Evolutionary conservation across 2,888 invertebrate genomes (phyloP), one percentile per base, ranked within the genome.

Genomic region (Aleiodes testaceus): DNA sequence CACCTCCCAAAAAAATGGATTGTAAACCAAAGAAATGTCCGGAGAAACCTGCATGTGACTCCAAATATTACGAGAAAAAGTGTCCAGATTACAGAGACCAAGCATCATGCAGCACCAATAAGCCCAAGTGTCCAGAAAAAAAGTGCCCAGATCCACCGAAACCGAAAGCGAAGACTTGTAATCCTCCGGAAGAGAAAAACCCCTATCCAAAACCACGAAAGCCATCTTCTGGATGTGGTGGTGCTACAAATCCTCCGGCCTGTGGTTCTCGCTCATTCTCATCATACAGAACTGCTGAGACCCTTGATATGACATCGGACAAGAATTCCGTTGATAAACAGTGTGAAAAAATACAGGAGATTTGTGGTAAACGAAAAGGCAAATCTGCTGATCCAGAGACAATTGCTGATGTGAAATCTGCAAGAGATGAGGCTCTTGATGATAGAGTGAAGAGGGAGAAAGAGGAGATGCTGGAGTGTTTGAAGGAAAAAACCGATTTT

Each of bases 11-110:
- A 14, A 36, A 59, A 30, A 11, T 18, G 1, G 59, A 59, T 5
- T 59, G 59, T 14, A 59, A 59, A 42, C 36, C 59, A 12, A 59
- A 59, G 42, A 36, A 55, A 55, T 55, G 55, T n/a, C 30, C 55
- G 0, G 55, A 55, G 14, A 16, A 59, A 3, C 18, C 59, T 3
- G 2, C 36, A 11, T 59, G 59, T 42, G 42, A 20, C 11, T 16
- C 36, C 9, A 36, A 59, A 16, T 18, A 16, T 11, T 36, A 36
- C n/a, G 59, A 59, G 18, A 59, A 42, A 16, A 18, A 9, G 2
- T 59, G 59, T 12, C 59, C 59, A 18, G 14, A 59, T 18, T 42
- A 14, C 3, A 59, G 18, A 12, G 59, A 42, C 14, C 16, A 2
- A 14, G 30, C 59, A 36, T 59, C 59, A 0, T 59, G 59, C 36